phyloP scores from a whole-genome alignment of 2,797 vertebrate species.

The Agapornis canus region DNA sequence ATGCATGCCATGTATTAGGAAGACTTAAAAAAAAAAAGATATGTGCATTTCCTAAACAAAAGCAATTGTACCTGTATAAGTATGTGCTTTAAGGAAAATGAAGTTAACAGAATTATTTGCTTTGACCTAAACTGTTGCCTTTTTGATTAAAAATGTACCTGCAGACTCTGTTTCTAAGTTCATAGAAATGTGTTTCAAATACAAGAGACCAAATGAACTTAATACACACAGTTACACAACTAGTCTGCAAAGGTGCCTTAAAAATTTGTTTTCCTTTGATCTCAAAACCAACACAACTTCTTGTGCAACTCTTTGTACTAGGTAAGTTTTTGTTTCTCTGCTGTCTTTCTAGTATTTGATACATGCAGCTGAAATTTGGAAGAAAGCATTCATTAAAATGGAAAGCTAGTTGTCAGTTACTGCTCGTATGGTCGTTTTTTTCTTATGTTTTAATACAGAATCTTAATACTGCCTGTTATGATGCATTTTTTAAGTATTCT shows the following conservation, averaged over 20 bases:
- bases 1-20: neutral
- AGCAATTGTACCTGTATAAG: neutral
- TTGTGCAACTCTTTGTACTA: neutral
- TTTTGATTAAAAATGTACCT: neutral
- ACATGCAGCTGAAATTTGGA: neutral
- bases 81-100: neutral
- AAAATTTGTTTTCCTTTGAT: neutral
- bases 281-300: neutral
- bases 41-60: neutral
- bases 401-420: neutral
- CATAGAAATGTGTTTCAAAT: neutral
- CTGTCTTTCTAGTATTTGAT: neutral
- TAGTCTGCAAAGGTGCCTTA: neutral
- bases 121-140: neutral
- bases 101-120: neutral
- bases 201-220: neutral
- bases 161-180: neutral
- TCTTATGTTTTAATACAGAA: neutral
- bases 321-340: neutral
- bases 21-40: neutral
- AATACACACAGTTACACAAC: neutral
- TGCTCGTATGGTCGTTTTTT: neutral
- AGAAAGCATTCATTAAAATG: neutral
- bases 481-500: neutral
- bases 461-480: neutral